These are phyloP conservation scores for Venturia canescens DNA, from an alignment of 1,140 invertebrate species.

Conservation along the genomic window DNA sequence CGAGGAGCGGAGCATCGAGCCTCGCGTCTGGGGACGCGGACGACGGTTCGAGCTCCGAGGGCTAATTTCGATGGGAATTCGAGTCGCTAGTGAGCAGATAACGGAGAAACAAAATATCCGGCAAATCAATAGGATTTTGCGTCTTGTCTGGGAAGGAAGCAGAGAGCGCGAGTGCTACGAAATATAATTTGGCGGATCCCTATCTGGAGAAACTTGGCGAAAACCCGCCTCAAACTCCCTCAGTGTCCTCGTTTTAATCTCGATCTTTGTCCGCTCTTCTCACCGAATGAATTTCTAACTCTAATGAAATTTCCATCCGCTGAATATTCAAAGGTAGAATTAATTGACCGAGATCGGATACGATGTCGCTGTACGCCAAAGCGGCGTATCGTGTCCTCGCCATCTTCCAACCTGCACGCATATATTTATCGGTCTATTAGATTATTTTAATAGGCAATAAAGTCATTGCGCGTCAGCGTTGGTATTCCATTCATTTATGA, in stretches of 20 bases:
- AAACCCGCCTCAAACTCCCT: neutral
- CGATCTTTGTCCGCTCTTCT: constrained; percentile 26
- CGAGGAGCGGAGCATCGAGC: too few species aligned
- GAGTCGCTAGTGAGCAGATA: too few species aligned
- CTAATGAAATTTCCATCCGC: constrained; percentile 28
- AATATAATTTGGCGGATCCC: constrained; percentile 10
- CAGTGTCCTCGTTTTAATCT: constrained; percentile 8
- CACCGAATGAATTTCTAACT: constrained; percentile 22
- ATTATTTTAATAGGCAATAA: too few species aligned
- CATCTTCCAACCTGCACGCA: neutral
- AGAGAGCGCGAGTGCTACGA: neutral
- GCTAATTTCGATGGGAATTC: too few species aligned
- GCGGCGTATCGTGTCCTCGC: neutral
- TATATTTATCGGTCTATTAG: neutral
- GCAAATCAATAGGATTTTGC: neutral
- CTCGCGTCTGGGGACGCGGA: too few species aligned
- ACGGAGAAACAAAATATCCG: neutral
- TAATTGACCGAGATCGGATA: constrained; percentile 17
- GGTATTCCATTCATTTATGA: too few species aligned
- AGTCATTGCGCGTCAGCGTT: too few species aligned
- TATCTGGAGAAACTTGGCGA: constrained; percentile 6
- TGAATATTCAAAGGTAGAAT: constrained; percentile 27
- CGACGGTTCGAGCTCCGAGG: too few species aligned
- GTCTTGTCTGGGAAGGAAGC: neutral
- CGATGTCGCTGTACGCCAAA: neutral